Evolutionary conservation across 2,888 invertebrate species (phyloP), one percentile per base, ranked within the genome.

Genomic region (Apamea epomidion): DNA sequence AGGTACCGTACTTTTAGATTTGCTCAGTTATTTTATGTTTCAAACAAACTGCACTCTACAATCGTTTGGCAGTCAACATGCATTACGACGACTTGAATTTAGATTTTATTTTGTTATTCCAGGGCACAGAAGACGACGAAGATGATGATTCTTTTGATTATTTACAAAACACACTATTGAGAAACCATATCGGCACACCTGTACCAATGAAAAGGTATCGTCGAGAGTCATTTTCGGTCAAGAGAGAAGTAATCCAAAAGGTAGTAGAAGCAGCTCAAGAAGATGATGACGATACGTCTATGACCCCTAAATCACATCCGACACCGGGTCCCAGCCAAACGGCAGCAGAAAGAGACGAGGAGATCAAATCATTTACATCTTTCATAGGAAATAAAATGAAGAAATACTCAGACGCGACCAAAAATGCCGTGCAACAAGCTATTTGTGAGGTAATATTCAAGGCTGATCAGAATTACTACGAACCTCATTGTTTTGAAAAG

Each of bases 361-460:
- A 94, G 85, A 93, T 93, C 10, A 86, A 82, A 69, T 90, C 91
- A 48, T 94, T 94, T 79, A 86, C 91, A 6, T 90, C 91, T 32
- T 94, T 94, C 78, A 90, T 94, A 77, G 91, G 91, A 7, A 91
- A 85, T 37, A 93, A 94, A 90, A 93, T 94, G 93, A 93, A 91
- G 81, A 93, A 91, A 79, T 94, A 94, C 77, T 84, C 90, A 1
- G 88, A 91, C 58, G 78, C 76, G 12, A 92, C 92, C 1, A 92
- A 92, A 81, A 93, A 92, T 58, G 85, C 88, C 5, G 93, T 94
- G 51, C 93, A 94, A 82, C 91, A 91, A 78, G 92, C 91, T 10
- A 94, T 94, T 77, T 94, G 93, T 81, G 91, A 94, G 10, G 88
- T 94, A 65, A 92, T 94, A 87, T 94, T 93, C 65, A 92, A 91